Evolutionary conservation across 1,140 invertebrate genomes (phyloP), one percentile per base, ranked within the genome.

Genomic region (Trichogramma pretiosum): DNA sequence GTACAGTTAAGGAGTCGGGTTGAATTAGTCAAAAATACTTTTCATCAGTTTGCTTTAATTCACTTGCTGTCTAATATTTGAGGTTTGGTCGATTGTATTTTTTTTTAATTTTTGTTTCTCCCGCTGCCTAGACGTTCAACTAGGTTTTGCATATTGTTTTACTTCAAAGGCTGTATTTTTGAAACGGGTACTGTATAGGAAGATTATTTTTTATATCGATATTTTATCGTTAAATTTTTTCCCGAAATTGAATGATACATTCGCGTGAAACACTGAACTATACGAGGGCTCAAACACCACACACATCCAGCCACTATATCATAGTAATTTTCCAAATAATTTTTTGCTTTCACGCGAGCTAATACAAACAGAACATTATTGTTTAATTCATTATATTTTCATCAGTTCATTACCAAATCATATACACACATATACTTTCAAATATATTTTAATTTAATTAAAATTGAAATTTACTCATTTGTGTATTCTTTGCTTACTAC

Each of bases 381-480:
- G 53, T 57, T 3, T 28, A 5, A 17, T 24, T 11, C 10, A 13
- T 28, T 24, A 30, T 30, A 11, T 30, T 24, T 30, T 7, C 33
- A 38, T 48, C 46, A 33, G 28, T 40, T 46, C 39, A 50, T 40
- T 39, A 44, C 35, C 17, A 52, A 54, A 44, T 45, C 45, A 45
- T 46, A 36, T 46, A 41, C 44, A 46, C 23, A 28, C 23, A 56
- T 57, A 61, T n/a, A n/a, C n/a, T n/a, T n/a, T n/a, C n/a, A n/a
- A n/a, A n/a, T n/a, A n/a, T n/a, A n/a, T n/a, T n/a, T n/a, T 68
- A 66, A 62, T 65, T 65, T 61, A 61, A 61, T 61, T 65, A 57
- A 65, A 65, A 62, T 58, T 57, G n/a, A n/a, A n/a, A n/a, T n/a
- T n/a, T n/a, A n/a, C n/a, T n/a, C n/a, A n/a, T n/a, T n/a, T n/a